A percentile compares a stretch with the other conserved stretches of the same genome.
Conservation (phyloP, 2,113 vertebrate genomes). For the Meriones unguiculatus region DNA sequence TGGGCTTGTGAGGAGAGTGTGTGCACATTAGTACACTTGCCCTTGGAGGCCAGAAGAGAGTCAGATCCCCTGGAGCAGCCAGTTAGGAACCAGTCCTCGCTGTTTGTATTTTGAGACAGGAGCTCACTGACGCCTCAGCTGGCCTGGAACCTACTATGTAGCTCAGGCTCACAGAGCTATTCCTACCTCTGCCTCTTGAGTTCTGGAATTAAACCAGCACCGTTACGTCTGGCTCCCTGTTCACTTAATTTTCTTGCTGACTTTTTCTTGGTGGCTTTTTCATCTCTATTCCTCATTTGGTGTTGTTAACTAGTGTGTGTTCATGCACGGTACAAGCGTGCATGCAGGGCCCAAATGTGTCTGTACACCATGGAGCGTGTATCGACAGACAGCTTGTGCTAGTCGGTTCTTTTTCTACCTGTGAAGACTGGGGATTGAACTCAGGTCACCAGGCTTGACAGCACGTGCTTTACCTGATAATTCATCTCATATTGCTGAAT, state of each 20-base stretch:
- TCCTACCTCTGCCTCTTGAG: neutral
- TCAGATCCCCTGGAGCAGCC: neutral
- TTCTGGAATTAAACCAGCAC: neutral
- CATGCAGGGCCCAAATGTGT: neutral
- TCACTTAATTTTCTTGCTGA: neutral
- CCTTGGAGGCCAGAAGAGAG: neutral
- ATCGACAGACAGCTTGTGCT: neutral
- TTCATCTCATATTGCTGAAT: neutral
- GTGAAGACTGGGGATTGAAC: neutral
- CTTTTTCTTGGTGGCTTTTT: neutral
- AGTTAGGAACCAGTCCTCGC: neutral
- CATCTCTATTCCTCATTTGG: neutral
- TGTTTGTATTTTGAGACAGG: neutral
- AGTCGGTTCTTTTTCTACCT: neutral
- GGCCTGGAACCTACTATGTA: neutral
- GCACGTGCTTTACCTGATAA: neutral
- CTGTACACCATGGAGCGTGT: neutral
- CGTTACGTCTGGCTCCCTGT: neutral
- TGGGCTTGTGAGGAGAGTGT: neutral
- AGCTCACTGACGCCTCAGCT: neutral
- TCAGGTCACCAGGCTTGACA: neutral
- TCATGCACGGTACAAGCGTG: neutral
- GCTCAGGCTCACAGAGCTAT: neutral
- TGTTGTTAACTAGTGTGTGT: neutral
- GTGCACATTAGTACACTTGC: neutral